A percentile compares a stretch with the other conserved stretches of the same genome.
Conservation (phyloP, 2,888 invertebrate genomes). For the Synergus gifuensis region DNA sequence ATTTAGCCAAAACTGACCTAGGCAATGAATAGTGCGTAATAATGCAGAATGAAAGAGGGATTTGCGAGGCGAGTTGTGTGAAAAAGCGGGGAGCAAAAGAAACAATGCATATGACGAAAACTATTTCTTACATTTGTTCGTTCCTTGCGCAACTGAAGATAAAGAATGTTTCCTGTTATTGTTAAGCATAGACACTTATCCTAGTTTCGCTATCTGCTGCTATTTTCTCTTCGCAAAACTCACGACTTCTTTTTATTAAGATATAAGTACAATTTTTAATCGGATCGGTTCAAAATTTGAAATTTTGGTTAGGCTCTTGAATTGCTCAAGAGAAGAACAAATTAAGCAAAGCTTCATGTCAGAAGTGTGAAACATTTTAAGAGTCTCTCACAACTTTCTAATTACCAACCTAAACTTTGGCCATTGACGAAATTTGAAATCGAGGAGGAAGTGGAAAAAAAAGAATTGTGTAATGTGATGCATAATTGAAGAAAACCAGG, state of each 20-base stretch:
- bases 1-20: conserved; percentile 38
- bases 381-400: neutral
- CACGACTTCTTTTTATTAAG: neutral
- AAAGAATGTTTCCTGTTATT: conserved; percentile 41
- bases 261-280: too few relatives aligned
- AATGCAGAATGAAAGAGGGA: conserved; percentile 5
- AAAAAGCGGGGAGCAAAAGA: neutral
- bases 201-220: conserved; percentile 30
- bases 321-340: neutral
- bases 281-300: too few relatives aligned
- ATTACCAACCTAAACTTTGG: neutral
- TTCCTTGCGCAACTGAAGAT: conserved; percentile 37
- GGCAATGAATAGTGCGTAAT: conserved; percentile 27
- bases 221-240: conserved; percentile 21
- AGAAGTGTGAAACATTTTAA: neutral
- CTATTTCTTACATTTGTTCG: conserved; percentile 29
- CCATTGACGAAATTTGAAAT: neutral
- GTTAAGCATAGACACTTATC: conserved; percentile 32
- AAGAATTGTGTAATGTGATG: conserved; percentile 17
- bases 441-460: neutral
- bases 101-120: conserved; percentile 36
- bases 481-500: conserved; percentile 16
- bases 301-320: too few relatives aligned
- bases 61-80: neutral
- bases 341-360: neutral